A percentile compares a stretch with the other conserved stretches of the same genome.
Conservation (phyloP, 2,888 invertebrate genomes). For the Brassicogethes aeneus region DNA sequence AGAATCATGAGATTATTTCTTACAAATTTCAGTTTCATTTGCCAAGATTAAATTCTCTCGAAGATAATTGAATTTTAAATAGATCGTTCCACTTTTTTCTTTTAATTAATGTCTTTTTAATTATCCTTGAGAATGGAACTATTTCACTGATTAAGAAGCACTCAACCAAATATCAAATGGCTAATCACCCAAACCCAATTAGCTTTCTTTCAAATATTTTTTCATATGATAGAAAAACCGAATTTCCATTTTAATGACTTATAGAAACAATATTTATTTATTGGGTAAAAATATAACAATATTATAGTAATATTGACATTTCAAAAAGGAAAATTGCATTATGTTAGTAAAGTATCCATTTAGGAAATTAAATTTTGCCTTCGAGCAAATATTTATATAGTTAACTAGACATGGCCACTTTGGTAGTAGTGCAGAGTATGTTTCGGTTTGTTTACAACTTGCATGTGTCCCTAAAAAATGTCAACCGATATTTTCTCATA, state of each 20-base stretch:
- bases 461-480: slow-evolving; percentile 15
- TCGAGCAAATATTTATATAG: slow-evolving; percentile 3
- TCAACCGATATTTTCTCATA: slow-evolving; percentile 25
- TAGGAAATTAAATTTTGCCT: background rate
- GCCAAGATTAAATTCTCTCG: slow-evolving; percentile 22
- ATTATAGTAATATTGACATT: too few relatives aligned
- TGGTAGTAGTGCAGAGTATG: background rate
- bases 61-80: slow-evolving; percentile 22
- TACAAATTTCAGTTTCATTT: slow-evolving; percentile 25
- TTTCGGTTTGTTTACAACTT: background rate
- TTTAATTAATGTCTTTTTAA: slow-evolving; percentile 26
- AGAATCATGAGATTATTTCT: slow-evolving; percentile 21
- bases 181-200: too few relatives aligned
- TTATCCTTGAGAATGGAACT: too few relatives aligned
- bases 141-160: too few relatives aligned
- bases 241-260: too few relatives aligned
- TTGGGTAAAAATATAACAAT: too few relatives aligned
- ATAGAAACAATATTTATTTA: too few relatives aligned
- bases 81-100: slow-evolving; percentile 17
- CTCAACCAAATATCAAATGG: too few relatives aligned
- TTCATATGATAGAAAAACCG: too few relatives aligned
- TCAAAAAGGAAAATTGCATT: too few relatives aligned
- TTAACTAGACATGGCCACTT: slow-evolving; percentile 10
- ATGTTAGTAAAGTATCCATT: background rate
- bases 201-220: too few relatives aligned